Percentiles rank a stretch among this genome's conserved stretches.
phyloP scores from a whole-genome alignment of 2,113 vertebrate genomes.

The Crotalus viridis region DNA sequence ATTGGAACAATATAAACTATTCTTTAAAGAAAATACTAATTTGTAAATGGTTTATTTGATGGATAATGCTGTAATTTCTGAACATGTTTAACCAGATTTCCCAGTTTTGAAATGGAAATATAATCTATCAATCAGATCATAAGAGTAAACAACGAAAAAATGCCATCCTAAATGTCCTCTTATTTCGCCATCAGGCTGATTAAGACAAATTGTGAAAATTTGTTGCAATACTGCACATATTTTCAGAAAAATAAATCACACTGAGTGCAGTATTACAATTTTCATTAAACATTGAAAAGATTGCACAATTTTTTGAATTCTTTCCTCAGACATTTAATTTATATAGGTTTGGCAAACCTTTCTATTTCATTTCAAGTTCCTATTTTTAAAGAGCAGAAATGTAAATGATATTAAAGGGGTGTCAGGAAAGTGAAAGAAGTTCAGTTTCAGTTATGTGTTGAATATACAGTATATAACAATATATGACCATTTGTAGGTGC shows the following conservation, averaged over 20 bases:
- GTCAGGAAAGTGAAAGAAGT: background rate
- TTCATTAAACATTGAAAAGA: background rate
- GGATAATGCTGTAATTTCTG: background rate
- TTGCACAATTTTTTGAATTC: background rate
- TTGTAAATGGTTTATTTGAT: slow-evolving; percentile 22
- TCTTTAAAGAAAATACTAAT: background rate
- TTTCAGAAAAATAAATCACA: background rate
- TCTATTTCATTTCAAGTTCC: background rate
- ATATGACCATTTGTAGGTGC: background rate
- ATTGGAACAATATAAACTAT: background rate
- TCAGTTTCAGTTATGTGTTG: background rate
- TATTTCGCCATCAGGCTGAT: background rate
- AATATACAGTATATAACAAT: background rate
- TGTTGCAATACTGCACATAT: background rate
- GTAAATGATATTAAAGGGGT: background rate
- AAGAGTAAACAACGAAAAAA: background rate
- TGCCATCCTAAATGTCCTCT: background rate
- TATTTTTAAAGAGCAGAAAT: background rate
- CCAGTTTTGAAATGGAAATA: background rate
- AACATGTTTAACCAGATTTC: background rate
- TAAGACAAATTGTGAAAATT: background rate
- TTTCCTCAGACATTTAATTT: background rate
- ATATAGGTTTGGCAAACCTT: background rate
- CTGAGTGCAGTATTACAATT: background rate
- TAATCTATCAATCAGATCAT: background rate